These are phyloP conservation scores for Hydropsyche tenuis DNA, from an alignment of 1,140 invertebrate genomes.

Conservation along the genomic window DNA sequence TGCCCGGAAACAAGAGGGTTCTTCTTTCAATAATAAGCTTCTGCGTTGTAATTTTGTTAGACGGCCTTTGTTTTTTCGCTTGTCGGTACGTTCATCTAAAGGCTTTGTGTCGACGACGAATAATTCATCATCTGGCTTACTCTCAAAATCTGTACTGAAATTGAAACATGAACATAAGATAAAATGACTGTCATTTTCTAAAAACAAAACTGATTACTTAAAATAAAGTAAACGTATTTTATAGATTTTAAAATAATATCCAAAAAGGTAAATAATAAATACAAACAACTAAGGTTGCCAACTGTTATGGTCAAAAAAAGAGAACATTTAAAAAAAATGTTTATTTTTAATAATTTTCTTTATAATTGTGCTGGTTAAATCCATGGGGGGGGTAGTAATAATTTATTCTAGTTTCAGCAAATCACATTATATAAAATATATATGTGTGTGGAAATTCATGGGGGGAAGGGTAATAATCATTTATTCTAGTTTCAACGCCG, in stretches of 20 bases:
- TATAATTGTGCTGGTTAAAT: no score
- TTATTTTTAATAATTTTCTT: neutral
- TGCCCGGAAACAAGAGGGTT: conserved; percentile 60
- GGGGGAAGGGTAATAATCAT: no score
- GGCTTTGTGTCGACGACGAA: conserved; percentile 62
- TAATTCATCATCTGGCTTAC: conserved; percentile 64
- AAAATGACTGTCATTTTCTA: neutral
- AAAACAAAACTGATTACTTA: neutral
- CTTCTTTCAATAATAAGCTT: conserved; percentile 57
- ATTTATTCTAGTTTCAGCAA: no score
- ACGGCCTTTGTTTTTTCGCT: conserved; percentile 50
- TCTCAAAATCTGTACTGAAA: conserved; percentile 56
- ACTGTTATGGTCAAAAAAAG: conserved; percentile 7
- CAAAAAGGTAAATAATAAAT: neutral
- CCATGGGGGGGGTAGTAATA: no score
- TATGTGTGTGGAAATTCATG: no score
- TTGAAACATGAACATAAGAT: neutral
- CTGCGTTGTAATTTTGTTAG: conserved; percentile 54
- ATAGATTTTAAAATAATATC: neutral
- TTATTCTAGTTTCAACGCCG: no score
- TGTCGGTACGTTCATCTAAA: conserved; percentile 43
- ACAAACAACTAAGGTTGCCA: conserved; percentile 22
- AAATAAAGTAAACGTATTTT: neutral
- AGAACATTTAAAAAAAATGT: neutral
- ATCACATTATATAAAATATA: no score